Evolutionary conservation across 2,797 vertebrate species (phyloP).

Genomic region (Enteromius trimaculatus): DNA sequence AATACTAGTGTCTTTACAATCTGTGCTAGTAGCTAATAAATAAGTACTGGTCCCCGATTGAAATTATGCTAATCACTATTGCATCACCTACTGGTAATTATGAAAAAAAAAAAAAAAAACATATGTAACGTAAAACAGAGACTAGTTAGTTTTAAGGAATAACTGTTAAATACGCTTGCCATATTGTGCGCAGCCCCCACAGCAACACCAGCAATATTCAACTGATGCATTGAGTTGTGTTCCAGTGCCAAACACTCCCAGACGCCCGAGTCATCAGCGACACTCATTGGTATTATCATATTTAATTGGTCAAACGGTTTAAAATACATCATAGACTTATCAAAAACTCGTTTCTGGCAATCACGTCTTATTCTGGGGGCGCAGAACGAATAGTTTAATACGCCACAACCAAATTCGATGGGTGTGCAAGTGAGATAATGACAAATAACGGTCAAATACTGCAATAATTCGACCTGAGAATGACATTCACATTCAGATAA

Average conservation of each 20-base stretch:
- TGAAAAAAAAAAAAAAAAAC: too few relatives aligned
- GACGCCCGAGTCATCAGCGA: slow-evolving; percentile 30
- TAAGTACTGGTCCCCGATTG: neutral
- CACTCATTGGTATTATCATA: neutral
- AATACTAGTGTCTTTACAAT: neutral
- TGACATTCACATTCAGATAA: neutral
- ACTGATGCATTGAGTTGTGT: slow-evolving; percentile 49
- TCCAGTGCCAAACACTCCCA: slow-evolving; percentile 45
- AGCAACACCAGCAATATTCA: slow-evolving; percentile 48
- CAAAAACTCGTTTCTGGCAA: neutral
- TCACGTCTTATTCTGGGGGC: neutral
- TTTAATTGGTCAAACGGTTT: slow-evolving; percentile 1
- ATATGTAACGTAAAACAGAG: neutral
- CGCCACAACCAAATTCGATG: slow-evolving; percentile 30
- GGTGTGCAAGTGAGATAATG: slow-evolving; percentile 14
- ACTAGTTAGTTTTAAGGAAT: neutral
- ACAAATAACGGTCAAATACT: slow-evolving; percentile 9
- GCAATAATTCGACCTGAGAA: neutral
- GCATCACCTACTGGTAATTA: neutral
- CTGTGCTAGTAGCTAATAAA: neutral
- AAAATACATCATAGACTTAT: neutral
- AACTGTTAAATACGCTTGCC: neutral
- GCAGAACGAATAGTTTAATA: slow-evolving; percentile 28
- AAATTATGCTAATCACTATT: neutral
- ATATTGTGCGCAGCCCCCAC: slow-evolving; percentile 41